Base-by-base conservation (phyloP, 2,797 vertebrate species). In the Yasuhikotakia modesta region DNA sequence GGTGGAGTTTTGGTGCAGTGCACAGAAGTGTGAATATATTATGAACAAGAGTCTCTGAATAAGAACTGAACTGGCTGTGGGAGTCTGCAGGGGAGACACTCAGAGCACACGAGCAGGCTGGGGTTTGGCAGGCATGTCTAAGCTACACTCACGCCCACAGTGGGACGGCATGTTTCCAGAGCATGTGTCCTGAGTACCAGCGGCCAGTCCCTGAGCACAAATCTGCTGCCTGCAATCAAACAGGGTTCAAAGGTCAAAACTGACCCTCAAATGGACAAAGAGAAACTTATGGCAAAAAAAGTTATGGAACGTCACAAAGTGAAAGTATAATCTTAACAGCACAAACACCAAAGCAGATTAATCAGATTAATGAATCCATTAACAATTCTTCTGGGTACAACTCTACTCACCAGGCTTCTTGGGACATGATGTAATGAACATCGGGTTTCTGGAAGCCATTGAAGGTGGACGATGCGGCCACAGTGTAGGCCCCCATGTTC, bases 401-500 rank as follows among this genome's bases (percentile, higher is more conserved):
- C 16, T 6, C 12, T 22, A 92, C 96, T 94, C 83, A 99, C 98
- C 98, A 98, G 45, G 94, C 91, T 0, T 91, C 86, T 72, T 95
- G 92, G 5, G 96, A 96, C 89, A 99, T 96, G 73, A 99, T 95
- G 0, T 98, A 96, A 82, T 95, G 79, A 70, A 98, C 95, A 61
- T 96, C 92, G 0, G 97, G 97, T 79, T 94, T 94, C 89, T 98
- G 95, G 90, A 99, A 99, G 27, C 98, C 97, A 0, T 98, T 99
- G 89, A 99, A 98, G 45, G 96, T 98, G 27, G 98, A 98, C 61
- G 96, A 90, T 0, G 96, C 96, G 0, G 97, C 95, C 14, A 99
- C 94, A 0, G 97, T 99, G 83, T 99, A 99, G 66, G 97, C 97
- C 0, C 97, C 97, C 98, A 98, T 99, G 90, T 98, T 97, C 66